Base-by-base conservation (phyloP, 2,888 invertebrate species). In the Lissocephala sabroskyi region DNA sequence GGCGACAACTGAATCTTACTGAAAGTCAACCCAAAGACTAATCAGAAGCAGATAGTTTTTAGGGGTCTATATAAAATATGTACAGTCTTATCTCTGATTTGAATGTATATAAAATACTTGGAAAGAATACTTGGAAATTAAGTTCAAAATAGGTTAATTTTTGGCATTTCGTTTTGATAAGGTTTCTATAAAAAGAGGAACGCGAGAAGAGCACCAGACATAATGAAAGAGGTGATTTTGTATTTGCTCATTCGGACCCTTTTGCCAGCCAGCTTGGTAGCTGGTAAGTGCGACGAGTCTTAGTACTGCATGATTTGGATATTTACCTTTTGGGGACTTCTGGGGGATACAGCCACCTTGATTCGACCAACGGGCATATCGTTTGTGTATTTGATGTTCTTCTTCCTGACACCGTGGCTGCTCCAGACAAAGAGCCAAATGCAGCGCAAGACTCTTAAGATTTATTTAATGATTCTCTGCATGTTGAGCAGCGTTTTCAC, bases 401-500 rank as follows among this genome's bases (percentile, higher is more conserved):
- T 76, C 32, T 52, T 76, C 10, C 1, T 50, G 1, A 49, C 62
- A 2, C 68, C 68, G 1, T 67, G 57, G 58, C 19, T 70, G 4
- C 19, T 53, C 23, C 46, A 37, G 40, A 28, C 17, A 3, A 48
- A 52, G 17, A 44, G 23, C 4, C 2, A 2, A 9, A 18, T 7
- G 3, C 45, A 46, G 7, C 26, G 18, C 7, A 5, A 28, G 1
- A 0, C 29, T 0, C 19, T 64, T 3, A 45, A 35, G 5, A 9
- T 28, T 7, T 70, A 41, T 45, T 7, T 73, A 1, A 7, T 52
- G 11, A 2, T 43, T 26, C 30, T 46, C 2, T 41, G 33, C 18
- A 3, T 41, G 3, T 16, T 42, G 3, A 56, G 64, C 36, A 29
- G 26, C 5, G 2, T 59, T 1, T 40, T 55, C 32, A 6, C 18